Evolutionary conservation across 2,888 invertebrate species (phyloP).

Genomic region (Melanophora roralis): DNA sequence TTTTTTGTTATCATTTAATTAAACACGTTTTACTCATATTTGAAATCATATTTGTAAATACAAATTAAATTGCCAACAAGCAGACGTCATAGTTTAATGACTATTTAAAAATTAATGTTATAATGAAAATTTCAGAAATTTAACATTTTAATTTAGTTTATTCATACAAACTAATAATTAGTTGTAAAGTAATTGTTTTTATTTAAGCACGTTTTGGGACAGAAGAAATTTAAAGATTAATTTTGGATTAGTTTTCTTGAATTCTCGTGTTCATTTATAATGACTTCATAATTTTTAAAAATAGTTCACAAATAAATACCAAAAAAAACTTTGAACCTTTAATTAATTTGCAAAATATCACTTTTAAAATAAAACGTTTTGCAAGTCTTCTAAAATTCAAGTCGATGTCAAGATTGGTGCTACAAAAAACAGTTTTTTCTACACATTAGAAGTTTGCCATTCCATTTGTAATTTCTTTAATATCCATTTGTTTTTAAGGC

Average conservation of each 20-base stretch:
- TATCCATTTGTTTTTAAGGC: too few species aligned
- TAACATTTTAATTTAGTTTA: neutral
- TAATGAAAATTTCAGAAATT: neutral
- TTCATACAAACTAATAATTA: neutral
- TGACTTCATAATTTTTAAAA: too few species aligned
- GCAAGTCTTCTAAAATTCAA: too few species aligned
- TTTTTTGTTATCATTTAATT: neutral
- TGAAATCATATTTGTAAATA: neutral
- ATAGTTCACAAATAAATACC: too few species aligned
- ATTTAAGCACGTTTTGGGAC: neutral
- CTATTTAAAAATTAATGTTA: neutral
- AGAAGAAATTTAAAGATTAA: neutral
- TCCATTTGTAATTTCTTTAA: too few species aligned
- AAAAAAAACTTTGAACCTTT: too few species aligned
- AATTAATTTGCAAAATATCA: too few species aligned
- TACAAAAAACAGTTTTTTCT: too few species aligned
- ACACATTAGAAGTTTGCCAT: too few species aligned
- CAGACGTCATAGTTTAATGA: conserved; percentile 22
- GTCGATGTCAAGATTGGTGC: too few species aligned
- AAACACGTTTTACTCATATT: neutral
- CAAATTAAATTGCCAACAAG: conserved; percentile 9
- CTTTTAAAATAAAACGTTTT: too few species aligned
- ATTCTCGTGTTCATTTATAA: too few species aligned
- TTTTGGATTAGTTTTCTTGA: conserved; percentile 22
- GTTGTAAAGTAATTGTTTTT: neutral